Evolutionary conservation across 2,797 vertebrate genomes (phyloP), one percentile per base, ranked within the genome.

Genomic region (Anomalospiza imberbis): DNA sequence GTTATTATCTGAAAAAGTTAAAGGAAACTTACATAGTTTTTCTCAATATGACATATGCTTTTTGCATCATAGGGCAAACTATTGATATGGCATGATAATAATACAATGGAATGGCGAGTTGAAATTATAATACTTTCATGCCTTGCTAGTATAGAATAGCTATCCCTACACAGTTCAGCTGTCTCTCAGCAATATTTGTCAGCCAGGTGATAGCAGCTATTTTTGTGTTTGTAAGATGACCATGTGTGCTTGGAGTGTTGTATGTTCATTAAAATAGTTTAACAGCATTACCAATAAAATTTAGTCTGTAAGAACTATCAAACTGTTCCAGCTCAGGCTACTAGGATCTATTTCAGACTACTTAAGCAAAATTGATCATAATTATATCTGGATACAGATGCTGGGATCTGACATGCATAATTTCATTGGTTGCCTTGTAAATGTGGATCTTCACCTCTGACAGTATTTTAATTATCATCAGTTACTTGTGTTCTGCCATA

Each of bases 191-290:
- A 94, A 71, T 86, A 96, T 88, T 95, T 95, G 66, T 92, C 85
- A 95, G 95, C 93, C 96, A 96, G 94, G 96, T 96, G 94, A 95
- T 88, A 66, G 94, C 66, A 94, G 96, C 93, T 97, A 96, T 97
- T 96, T 97, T 91, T 96, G 94, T 94, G 86, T 96, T 97, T 92
- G 89, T 88, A 87, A 93, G 87, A 95, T 65, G 87, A 82, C 78
- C 63, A 58, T 86, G 48, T 95, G 89, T 70, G 57, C 75, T 68
- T 91, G 57, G n/a, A 94, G 80, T 61, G 48, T 87, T 95, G 16
- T 7, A 63, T 92, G 60, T 79, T 95, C 67, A 84, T 94, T 96
- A 92, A 94, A 94, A 94, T 94, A 94, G 68, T 89, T 93, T 62
- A 68, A 57, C 9, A 34, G 66, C 51, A 51, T 88, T 38, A 73